Evolutionary conservation across 2,113 vertebrate species (phyloP).

Genomic region (Equus quagga): DNA sequence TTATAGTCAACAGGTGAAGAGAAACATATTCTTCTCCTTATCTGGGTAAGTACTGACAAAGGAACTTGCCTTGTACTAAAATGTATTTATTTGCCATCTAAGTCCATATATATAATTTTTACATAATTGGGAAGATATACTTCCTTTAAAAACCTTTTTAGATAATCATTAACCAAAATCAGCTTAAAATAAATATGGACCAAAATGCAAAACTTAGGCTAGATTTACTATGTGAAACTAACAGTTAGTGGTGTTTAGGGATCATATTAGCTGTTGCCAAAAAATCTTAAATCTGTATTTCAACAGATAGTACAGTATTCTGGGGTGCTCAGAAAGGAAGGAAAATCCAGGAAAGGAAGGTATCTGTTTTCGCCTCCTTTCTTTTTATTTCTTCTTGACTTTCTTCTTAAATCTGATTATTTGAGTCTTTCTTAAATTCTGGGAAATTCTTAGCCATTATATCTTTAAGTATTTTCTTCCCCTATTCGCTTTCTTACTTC

Average conservation of each 20-base stretch:
- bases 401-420: constrained; percentile 49
- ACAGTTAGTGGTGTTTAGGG: constrained; percentile 74
- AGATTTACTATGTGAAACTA: constrained; percentile 74
- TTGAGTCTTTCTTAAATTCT: constrained; percentile 57
- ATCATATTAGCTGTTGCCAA: constrained; percentile 80
- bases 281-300: constrained; percentile 79
- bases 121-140: constrained; percentile 60
- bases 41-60: constrained; percentile 31
- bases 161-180: constrained; percentile 63
- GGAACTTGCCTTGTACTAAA: constrained; percentile 25
- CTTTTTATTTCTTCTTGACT: not conserved
- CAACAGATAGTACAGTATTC: constrained; percentile 64
- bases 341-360: constrained; percentile 62
- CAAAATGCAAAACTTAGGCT: constrained; percentile 68
- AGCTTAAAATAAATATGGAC: constrained; percentile 65
- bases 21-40: constrained; percentile 67
- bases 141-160: constrained; percentile 62
- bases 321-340: constrained; percentile 75
- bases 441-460: not conserved
- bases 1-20: constrained; percentile 14
- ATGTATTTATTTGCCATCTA: constrained; percentile 59
- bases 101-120: constrained; percentile 48
- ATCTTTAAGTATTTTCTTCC: not conserved
- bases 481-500: not conserved
- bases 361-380: constrained; percentile 39